Evolutionary conservation across 1,140 invertebrate genomes (phyloP).

Genomic region (Bombus haemorrhoidalis): DNA sequence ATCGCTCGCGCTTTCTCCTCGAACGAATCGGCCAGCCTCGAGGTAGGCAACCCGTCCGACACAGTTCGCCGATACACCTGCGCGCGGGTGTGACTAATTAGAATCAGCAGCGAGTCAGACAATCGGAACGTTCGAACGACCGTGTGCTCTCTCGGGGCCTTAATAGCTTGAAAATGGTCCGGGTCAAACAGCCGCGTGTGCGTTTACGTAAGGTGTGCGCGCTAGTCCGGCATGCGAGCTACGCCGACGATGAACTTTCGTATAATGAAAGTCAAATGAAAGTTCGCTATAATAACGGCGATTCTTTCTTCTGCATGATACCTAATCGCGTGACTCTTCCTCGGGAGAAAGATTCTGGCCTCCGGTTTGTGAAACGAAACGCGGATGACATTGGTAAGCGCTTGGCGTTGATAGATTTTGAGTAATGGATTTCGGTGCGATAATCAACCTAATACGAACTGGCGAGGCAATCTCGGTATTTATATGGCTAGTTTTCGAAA

Average conservation of each 20-base stretch:
- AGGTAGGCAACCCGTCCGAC: conserved; percentile 60
- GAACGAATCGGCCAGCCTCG: conserved; percentile 49
- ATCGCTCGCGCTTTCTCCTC: conserved; percentile 56
- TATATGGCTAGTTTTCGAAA: no score
- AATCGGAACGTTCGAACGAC: conserved; percentile 23
- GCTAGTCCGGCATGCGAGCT: conserved; percentile 12
- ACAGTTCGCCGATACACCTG: conserved; percentile 64
- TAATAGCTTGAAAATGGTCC: conserved; percentile 31
- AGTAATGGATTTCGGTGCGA: no score
- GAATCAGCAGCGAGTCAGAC: conserved; percentile 41
- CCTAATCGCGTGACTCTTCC: background rate
- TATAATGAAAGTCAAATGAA: conserved; percentile 48
- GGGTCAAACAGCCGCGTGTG: background rate
- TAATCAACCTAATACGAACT: no score
- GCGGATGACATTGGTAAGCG: no score
- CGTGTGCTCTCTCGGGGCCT: conserved; percentile 19
- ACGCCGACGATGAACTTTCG: conserved; percentile 32
- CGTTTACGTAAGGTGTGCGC: conserved; percentile 19
- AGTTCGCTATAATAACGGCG: conserved; percentile 24
- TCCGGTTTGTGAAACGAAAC: background rate
- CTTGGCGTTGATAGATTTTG: no score
- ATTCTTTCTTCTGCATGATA: conserved; percentile 8
- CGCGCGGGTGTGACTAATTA: conserved; percentile 65
- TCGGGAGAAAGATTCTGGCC: background rate
- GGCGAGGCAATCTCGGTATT: no score